Evolutionary conservation across 2,888 invertebrate genomes (phyloP).

Genomic region (Laspeyria flexula): DNA sequence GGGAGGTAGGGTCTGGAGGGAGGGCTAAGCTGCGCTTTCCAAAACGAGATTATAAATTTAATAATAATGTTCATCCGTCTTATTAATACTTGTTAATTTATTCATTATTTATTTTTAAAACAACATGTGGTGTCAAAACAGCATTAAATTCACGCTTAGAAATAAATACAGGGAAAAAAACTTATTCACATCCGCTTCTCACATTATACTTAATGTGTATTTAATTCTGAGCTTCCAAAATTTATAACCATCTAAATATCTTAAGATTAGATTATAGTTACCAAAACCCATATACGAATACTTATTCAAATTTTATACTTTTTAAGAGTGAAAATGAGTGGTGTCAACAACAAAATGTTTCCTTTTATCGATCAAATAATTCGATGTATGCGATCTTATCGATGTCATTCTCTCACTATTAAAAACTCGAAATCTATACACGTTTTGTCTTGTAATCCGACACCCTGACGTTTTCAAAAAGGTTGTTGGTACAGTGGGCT

Average conservation of each 20-base stretch:
- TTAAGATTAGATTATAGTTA: conserved; percentile 25
- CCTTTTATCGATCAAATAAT: conserved; percentile 62
- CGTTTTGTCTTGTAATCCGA: conserved; percentile 75
- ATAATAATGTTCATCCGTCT: too few species aligned
- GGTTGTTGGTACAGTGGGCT: conserved; percentile 41
- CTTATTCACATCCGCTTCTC: conserved; percentile 17
- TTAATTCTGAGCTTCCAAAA: conserved; percentile 24
- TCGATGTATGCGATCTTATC: conserved; percentile 67
- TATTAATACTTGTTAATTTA: neutral
- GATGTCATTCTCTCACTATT: conserved; percentile 66
- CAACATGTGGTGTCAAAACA: neutral
- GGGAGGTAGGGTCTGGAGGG: too few species aligned
- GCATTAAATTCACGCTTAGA: neutral
- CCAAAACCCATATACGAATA: conserved; percentile 31
- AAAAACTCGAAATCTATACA: conserved; percentile 71
- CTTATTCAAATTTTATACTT: conserved; percentile 37
- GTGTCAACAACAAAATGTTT: conserved; percentile 36
- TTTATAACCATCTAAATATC: conserved; percentile 18
- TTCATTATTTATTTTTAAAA: neutral
- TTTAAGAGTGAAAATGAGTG: conserved; percentile 28
- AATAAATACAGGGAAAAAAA: neutral
- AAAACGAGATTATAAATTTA: too few species aligned
- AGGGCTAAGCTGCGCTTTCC: too few species aligned
- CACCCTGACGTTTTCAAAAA: conserved; percentile 54
- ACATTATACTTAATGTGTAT: conserved; percentile 11